phyloP scores from a whole-genome alignment of 2,797 vertebrate species.

The Eulemur rubriventer region DNA sequence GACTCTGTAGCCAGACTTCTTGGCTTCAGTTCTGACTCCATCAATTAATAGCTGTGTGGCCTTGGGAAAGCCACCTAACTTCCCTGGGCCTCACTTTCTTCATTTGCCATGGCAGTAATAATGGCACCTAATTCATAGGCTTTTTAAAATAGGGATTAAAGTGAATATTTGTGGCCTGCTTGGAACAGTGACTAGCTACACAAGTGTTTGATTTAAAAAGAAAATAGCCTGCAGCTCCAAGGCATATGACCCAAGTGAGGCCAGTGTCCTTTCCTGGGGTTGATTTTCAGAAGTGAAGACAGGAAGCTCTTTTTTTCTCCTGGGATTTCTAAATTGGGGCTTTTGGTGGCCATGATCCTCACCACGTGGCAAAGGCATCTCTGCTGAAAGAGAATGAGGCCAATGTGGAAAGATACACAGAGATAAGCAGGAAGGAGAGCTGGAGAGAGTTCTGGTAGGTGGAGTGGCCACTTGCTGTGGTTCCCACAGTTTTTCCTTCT shows the following conservation, averaged over 20 bases:
- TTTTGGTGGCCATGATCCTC: background rate
- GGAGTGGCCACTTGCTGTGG: background rate
- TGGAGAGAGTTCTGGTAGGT: background rate
- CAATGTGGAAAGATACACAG: background rate
- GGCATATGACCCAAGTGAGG: background rate
- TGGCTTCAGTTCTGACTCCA: background rate
- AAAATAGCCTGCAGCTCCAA: background rate
- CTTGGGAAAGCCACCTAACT: background rate
- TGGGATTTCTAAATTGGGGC: slow-evolving; percentile 36
- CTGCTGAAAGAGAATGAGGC: slow-evolving; percentile 3
- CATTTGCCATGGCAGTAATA: background rate
- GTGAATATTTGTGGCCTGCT: background rate
- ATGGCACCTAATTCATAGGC: background rate
- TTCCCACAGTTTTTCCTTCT: background rate
- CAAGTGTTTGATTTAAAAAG: slow-evolving; percentile 14
- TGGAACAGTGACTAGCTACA: background rate
- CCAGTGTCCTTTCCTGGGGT: background rate
- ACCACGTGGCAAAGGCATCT: background rate
- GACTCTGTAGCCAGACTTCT: background rate
- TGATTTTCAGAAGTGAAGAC: slow-evolving; percentile 34
- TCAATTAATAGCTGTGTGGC: background rate
- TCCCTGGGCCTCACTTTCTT: background rate
- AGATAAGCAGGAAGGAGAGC: background rate
- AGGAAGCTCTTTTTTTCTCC: slow-evolving; percentile 35
- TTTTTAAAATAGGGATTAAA: slow-evolving; percentile 6